These are phyloP conservation scores for Dasyornis broadbenti DNA, from an alignment of 2,113 vertebrate genomes.

Conservation along the genomic window DNA sequence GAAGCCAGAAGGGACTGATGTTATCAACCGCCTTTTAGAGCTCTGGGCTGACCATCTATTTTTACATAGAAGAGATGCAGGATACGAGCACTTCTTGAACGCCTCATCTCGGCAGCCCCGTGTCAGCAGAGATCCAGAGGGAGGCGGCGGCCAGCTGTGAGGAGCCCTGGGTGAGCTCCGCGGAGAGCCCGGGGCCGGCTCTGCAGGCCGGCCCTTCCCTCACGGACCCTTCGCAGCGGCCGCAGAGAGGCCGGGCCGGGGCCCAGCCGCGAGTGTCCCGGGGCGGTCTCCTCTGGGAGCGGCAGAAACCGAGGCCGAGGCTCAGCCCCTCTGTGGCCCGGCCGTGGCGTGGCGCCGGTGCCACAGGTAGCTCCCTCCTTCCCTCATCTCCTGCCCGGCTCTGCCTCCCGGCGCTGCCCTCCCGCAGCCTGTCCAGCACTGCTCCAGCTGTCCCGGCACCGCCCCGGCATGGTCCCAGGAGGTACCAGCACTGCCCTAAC, in stretches of 20 bases:
- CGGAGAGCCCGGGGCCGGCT: neutral
- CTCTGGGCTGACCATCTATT: neutral
- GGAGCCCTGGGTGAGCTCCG: neutral
- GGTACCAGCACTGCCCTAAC: neutral
- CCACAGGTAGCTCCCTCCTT: neutral
- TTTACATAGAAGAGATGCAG: neutral
- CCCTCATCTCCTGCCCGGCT: no score
- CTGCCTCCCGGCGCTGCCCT: neutral
- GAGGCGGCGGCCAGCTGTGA: neutral
- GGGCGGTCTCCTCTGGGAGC: neutral
- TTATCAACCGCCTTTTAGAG: no score
- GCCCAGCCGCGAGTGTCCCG: neutral
- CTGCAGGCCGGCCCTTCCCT: neutral
- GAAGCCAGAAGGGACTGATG: neutral
- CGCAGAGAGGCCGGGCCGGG: neutral
- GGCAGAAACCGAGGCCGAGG: neutral
- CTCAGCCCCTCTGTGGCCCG: neutral
- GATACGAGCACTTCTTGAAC: neutral
- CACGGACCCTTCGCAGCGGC: neutral
- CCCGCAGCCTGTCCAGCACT: neutral
- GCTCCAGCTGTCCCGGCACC: neutral
- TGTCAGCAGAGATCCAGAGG: neutral
- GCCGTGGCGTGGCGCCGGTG: neutral
- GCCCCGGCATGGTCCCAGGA: neutral
- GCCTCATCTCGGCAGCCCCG: neutral